Conservation (phyloP, 2,888 invertebrate genomes). For the Scaptomyza caliginosa region DNA sequence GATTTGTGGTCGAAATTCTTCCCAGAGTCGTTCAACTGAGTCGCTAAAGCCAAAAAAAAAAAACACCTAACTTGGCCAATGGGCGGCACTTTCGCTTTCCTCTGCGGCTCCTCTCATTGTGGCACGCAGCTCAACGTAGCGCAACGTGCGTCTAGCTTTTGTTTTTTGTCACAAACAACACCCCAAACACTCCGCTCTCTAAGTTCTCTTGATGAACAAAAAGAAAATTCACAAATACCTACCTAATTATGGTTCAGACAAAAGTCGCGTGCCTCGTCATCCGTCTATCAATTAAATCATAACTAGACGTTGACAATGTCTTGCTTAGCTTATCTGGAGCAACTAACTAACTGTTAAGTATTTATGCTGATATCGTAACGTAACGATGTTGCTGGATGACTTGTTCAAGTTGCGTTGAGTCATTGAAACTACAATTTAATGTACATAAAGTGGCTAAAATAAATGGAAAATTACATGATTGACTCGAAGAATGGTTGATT, state of each 20-base stretch:
- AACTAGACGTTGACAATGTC: slow-evolving; percentile 26
- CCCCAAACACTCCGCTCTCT: not conserved
- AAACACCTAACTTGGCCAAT: slow-evolving; percentile 40
- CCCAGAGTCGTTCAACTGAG: slow-evolving; percentile 75
- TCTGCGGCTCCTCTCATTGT: slow-evolving; percentile 30
- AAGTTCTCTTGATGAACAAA: slow-evolving; percentile 41
- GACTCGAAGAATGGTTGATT: no score
- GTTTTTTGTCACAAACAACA: slow-evolving; percentile 61
- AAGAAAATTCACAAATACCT: slow-evolving; percentile 53
- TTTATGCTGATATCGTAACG: slow-evolving; percentile 46
- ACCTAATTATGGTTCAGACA: slow-evolving; percentile 61
- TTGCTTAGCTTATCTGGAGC: slow-evolving; percentile 31
- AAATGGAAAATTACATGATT: not conserved
- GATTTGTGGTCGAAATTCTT: slow-evolving; percentile 81
- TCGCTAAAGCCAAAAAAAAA: slow-evolving; percentile 32
- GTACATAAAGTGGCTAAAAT: not conserved
- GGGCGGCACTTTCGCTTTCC: slow-evolving; percentile 77
- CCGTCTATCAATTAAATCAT: slow-evolving; percentile 46
- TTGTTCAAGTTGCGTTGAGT: not conserved
- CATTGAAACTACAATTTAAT: slow-evolving; percentile 16
- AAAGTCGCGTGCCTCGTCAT: slow-evolving; percentile 62
- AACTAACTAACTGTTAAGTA: slow-evolving; percentile 39
- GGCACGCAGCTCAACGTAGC: slow-evolving; percentile 50
- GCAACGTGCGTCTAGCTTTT: slow-evolving; percentile 56
- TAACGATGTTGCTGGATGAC: not conserved